Conservation (phyloP, 92 coral and sea anemone genomes). For the Anthopleura xanthogrammica region DNA sequence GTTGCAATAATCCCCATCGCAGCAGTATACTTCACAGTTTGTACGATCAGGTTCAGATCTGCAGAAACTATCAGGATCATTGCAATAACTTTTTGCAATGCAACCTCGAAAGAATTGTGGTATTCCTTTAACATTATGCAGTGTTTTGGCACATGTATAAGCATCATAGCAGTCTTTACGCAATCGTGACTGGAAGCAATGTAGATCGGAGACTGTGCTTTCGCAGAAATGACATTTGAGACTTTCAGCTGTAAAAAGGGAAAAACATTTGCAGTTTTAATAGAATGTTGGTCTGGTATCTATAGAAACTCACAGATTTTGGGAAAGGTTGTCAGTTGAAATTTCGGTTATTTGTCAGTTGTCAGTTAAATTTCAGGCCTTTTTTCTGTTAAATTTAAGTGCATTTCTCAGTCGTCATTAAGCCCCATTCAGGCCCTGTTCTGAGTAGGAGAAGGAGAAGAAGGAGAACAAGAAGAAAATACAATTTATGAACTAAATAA, state of each 20-base stretch:
- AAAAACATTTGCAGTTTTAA: not conserved
- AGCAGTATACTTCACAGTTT: slow-evolving; percentile 37
- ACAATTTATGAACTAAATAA: too few species aligned
- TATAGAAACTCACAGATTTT: too few species aligned
- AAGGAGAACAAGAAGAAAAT: too few species aligned
- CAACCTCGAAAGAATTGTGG: slow-evolving; percentile 20
- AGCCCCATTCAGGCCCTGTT: too few species aligned
- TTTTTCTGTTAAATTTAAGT: too few species aligned
- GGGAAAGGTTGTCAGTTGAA: too few species aligned
- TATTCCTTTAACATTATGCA: slow-evolving; percentile 6
- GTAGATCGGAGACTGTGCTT: slow-evolving; percentile 1
- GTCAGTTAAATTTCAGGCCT: too few species aligned
- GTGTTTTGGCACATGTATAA: slow-evolving; percentile 28
- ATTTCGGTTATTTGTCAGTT: too few species aligned
- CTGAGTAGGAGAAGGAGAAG: too few species aligned
- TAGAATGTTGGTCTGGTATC: too few species aligned
- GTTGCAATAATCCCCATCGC: slow-evolving; percentile 32
- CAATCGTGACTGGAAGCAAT: slow-evolving; percentile 19
- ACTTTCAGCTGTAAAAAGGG: slow-evolving; percentile 8
- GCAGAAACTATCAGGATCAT: slow-evolving; percentile 41
- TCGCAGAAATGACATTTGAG: slow-evolving; percentile 35
- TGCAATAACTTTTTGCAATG: slow-evolving; percentile 30
- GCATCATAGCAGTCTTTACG: slow-evolving; percentile 27
- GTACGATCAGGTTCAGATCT: slow-evolving; percentile 17
- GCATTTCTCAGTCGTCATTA: too few species aligned